Evolutionary conservation across 2,888 invertebrate species (phyloP), one percentile per base, ranked within the genome.

Genomic region (Diadegma fenestrale): DNA sequence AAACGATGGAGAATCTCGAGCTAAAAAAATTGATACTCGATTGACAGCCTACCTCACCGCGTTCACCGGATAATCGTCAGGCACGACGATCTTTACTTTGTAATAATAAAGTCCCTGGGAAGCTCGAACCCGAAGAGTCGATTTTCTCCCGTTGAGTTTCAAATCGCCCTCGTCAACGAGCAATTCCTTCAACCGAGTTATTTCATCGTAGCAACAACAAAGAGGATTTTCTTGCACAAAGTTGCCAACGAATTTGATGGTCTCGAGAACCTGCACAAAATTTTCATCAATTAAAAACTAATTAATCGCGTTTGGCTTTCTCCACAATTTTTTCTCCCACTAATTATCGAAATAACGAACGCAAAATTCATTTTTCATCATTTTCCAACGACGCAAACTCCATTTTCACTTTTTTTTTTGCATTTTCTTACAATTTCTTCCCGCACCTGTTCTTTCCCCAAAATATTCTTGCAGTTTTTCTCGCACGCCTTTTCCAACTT

Each of bases 171-270:
- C 90, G 10, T 93, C 91, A 6, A 89, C 90, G 5, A 96, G 90
- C 30, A 95, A 92, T 84, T 94, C 94, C 87, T 96, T 96, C 75
- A 97, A 91, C 64, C 94, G 92, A 83, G 95, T 94, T 84, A 97
- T 96, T 93, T 97, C 97, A 90, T 96, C 96, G 87, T 96, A 96
- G 89, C 97, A 97, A 81, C 96, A 96, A 90, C 96, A 96, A 4
- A 97, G 93, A 0, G 96, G 96, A 94, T 97, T 96, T 87, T 97
- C 96, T 69, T 95, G 95, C 17, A 97, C 93, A 91, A 97, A 97
- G 85, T 95, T 95, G 72, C 95, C 94, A 7, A 97, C 93, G 90
- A 97, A 96, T 88, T 95, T 95, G 19, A 96, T 91, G 5, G 95
- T 94, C 68, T 94, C 94, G 48, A 97, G 91, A 19, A 96, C 93